Evolutionary conservation across 2,113 vertebrate genomes (phyloP).

Genomic region (Calonectris borealis): DNA sequence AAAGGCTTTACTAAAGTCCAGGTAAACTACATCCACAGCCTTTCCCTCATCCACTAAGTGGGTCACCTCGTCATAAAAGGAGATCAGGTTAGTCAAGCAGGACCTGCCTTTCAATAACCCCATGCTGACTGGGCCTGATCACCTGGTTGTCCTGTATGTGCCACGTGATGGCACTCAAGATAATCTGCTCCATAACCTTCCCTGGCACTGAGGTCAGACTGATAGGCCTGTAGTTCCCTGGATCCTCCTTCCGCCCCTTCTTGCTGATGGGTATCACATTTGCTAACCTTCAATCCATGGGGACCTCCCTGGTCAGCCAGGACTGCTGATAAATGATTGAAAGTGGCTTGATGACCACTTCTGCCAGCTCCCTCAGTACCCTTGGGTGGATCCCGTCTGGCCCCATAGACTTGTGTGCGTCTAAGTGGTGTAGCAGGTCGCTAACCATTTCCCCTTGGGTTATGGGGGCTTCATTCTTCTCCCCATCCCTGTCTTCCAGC

Average conservation of each 20-base stretch:
- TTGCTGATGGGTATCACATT: too few relatives aligned
- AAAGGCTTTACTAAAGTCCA: too few relatives aligned
- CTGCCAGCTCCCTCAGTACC: not conserved
- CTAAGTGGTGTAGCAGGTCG: not conserved
- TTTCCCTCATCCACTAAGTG: too few relatives aligned
- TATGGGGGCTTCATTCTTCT: not conserved
- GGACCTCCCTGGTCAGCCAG: not conserved
- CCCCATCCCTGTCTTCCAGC: not conserved
- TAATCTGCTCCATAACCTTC: too few relatives aligned
- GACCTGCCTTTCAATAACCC: too few relatives aligned
- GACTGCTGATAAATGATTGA: not conserved
- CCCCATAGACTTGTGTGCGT: not conserved
- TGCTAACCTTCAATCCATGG: not conserved
- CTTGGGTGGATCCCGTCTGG: not conserved
- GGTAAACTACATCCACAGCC: too few relatives aligned
- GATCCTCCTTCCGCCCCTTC: not conserved
- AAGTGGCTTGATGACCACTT: not conserved
- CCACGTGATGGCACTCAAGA: too few relatives aligned
- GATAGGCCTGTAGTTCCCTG: not conserved
- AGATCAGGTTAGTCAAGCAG: too few relatives aligned
- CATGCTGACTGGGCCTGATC: too few relatives aligned
- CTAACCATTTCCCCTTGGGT: not conserved
- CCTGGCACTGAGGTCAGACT: too few relatives aligned
- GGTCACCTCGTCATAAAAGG: too few relatives aligned
- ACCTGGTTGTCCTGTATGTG: too few relatives aligned